Base-by-base conservation (phyloP, 2,888 invertebrate species). In the Diadegma fenestrale region DNA sequence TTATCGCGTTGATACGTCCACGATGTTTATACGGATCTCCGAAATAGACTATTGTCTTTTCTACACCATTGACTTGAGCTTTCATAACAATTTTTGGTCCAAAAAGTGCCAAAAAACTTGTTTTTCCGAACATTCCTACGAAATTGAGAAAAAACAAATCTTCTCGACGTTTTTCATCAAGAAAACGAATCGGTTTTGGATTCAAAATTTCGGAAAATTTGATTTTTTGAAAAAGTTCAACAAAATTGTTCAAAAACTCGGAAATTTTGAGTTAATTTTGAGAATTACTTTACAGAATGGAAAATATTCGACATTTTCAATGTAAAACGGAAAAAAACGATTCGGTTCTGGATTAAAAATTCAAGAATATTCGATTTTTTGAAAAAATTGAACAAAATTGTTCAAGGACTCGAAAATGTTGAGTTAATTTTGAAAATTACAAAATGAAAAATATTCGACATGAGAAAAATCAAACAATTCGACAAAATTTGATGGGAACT, bases 1-100 rank as follows among this genome's bases (percentile, higher is more conserved):
- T 84, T 73, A 75, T 84, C 73, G 69, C 73, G 69, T 68, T 43
- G 37, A 43, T 43, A 58, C 66, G 58, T 22, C 41, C 30, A 68
- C 61, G 37, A 66, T 80, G 66, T 84, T 80, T 80, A 64, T 71
- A 8, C 45, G 17, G 12, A 63, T 37, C 10, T 6, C 1, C 26
- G 6, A 37, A 48, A 61, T 22, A 51, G 17, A 30, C 76, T 76
- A 48, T 76, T 58, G 48, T 61, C 54, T 30, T 3, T 71, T 71
- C 19, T 51, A 14, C 58, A 26, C 26, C 26, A 14, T 58, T 58
- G 1, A 58, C 26, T 14, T n/a, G n/a, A 14, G 14, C 14, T 1
- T 58, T 58, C 14, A 14, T 14, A 26, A 58, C 58, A 14, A 26
- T 26, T 26, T 58, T 26, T 58, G 14, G 1, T 37, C 10, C 37